Evolutionary conservation across 2,113 vertebrate species (phyloP), one percentile per base, ranked within the genome.

Genomic region (Hepsetus odoe): DNA sequence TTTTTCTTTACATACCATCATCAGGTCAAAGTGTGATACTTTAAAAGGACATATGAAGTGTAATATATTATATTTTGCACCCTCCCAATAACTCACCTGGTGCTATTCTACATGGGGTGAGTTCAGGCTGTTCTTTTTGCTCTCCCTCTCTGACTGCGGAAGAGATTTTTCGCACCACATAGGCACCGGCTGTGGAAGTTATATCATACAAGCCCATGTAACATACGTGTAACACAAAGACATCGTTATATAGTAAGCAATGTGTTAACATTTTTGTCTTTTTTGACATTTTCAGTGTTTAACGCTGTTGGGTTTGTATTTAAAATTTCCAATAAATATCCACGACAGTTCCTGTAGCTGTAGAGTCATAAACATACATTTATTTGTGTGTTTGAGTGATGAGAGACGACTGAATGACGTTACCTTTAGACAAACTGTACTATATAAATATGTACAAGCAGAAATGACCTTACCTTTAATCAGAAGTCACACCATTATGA

Each of bases 111-210:
- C 91, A 91, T 91, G 90, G 88, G 85, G 87, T 89, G 12, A 71
- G 44, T 4, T 85, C 76, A 53, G 88, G 87, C 70, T 89, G 74
- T 30, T 90, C 90, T 40, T 49, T 51, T 38, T 82, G 83, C 82
- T 89, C 88, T 30, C 78, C 83, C 8, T 77, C 76, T 72, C 83
- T 30, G 14, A 90, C 30, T 58, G 87, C 80, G 18, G 86, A 87
- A 72, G 83, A 79, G 77, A 93, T 92, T 89, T 84, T 93, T 81
- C 90, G 88, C 11, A 88, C 87, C 87, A 90, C 91, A 20, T 92
- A 92, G 85, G 56, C 33, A 76, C 88, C 82, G 59, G 91, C 91
- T 93, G 76, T 35, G 16, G 77, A 7, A 53, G 0, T 65, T 35
- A 83, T 38, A 33, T 8, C 0, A 16, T 26, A 44, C 1, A 26